phyloP scores from a whole-genome alignment of 2,888 invertebrate species.

The Ashinkailepas kermadecensis region DNA sequence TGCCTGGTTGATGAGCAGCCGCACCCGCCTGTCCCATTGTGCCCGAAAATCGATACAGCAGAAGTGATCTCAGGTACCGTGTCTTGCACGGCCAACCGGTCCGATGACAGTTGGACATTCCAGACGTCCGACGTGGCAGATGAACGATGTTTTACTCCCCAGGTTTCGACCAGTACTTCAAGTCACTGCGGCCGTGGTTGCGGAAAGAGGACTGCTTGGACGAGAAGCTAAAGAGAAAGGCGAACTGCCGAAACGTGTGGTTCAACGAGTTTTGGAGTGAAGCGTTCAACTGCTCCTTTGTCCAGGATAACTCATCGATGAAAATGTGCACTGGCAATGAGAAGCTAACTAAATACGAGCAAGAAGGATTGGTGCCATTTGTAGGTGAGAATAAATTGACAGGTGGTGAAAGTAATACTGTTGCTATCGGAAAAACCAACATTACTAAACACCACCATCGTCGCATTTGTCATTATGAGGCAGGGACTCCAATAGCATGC shows the following conservation, averaged over 20 bases:
- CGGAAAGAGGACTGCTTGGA: conserved; percentile 38
- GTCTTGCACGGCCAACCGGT: too few species aligned
- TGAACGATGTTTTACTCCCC: conserved; percentile 20
- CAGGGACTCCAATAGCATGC: too few species aligned
- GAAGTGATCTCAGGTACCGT: too few species aligned
- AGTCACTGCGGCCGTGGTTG: conserved; percentile 48
- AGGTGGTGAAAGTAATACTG: too few species aligned
- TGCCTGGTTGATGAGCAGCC: too few species aligned
- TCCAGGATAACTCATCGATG: conserved; percentile 22
- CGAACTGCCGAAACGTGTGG: conserved; percentile 59
- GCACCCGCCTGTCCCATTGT: too few species aligned
- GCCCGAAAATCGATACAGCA: too few species aligned
- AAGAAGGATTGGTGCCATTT: conserved; percentile 58
- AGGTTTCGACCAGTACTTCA: conserved; percentile 60
- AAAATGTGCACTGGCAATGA: conserved; percentile 47
- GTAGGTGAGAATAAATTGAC: conserved; percentile 46
- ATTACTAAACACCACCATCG: too few species aligned
- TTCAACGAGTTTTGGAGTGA: conserved; percentile 61
- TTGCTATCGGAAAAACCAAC: too few species aligned
- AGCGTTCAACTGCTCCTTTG: conserved; percentile 55
- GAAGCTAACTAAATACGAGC: conserved; percentile 47
- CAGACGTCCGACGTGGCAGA: too few species aligned
- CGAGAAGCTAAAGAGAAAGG: background rate
- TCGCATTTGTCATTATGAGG: too few species aligned
- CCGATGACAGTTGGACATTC: too few species aligned